A percentile compares a stretch with the other conserved stretches of the same genome.
phyloP scores from a whole-genome alignment of 2,888 invertebrate species.

The Drosophila anceps region DNA sequence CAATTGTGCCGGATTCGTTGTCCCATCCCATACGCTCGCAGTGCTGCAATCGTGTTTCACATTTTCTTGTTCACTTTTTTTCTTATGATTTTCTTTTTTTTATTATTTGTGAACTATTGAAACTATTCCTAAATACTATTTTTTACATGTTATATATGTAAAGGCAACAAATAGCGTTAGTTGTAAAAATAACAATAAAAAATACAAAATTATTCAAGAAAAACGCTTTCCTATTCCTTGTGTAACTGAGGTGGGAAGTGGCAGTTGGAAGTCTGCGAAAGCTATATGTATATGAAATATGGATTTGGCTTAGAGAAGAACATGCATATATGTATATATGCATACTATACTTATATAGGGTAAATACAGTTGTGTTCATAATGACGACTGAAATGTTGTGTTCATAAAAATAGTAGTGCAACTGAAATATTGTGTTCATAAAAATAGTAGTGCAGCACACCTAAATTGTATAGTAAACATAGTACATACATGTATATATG shows the following conservation, averaged over 20 bases:
- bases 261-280: not conserved
- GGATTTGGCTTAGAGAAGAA: not conserved
- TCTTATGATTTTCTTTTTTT: not conserved
- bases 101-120: conserved; percentile 8
- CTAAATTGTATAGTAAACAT: no score
- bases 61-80: conserved; percentile 42
- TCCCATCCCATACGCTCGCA: conserved; percentile 25
- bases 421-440: no score
- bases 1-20: conserved; percentile 14
- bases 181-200: conserved; percentile 72
- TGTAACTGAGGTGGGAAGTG: not conserved
- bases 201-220: conserved; percentile 42
- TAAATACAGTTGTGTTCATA: no score
- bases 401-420: no score
- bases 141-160: conserved; percentile 85
- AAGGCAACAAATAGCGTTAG: conserved; percentile 75
- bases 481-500: no score
- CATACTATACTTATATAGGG: no score
- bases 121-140: conserved; percentile 78
- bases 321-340: not conserved
- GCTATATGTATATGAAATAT: not conserved
- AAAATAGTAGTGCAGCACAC: no score
- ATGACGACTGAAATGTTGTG: no score
- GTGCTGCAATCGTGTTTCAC: conserved; percentile 48
- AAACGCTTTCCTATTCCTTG: no score